phyloP scores from a whole-genome alignment of 2,888 invertebrate species.

The Drosophila nr. perissopoda region DNA sequence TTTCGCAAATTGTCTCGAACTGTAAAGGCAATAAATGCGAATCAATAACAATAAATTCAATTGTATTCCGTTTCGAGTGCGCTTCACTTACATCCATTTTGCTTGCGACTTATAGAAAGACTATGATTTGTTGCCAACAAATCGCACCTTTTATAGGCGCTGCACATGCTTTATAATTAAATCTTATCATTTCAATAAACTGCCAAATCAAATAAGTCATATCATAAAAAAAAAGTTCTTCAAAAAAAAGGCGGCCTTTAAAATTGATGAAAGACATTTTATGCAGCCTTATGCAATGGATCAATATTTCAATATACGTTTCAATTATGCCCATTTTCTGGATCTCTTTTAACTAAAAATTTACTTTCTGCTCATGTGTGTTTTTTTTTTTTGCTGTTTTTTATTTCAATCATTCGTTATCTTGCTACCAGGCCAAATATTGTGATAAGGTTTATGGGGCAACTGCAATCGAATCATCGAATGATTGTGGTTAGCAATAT shows the following conservation, averaged over 20 bases:
- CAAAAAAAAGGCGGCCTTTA: background rate
- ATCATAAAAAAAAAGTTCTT: background rate
- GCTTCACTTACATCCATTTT: conserved; percentile 66
- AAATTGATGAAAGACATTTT: conserved; percentile 18
- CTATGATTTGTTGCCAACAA: conserved; percentile 50
- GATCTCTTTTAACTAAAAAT: conserved; percentile 27
- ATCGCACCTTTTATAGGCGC: conserved; percentile 55
- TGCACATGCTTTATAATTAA: conserved; percentile 51
- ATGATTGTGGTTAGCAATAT: conserved; percentile 26
- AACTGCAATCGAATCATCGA: conserved; percentile 25
- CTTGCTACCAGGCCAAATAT: conserved; percentile 52
- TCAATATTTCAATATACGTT: background rate
- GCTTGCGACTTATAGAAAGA: conserved; percentile 43
- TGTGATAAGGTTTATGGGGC: conserved; percentile 54
- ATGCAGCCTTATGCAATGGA: conserved; percentile 3
- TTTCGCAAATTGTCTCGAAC: conserved; percentile 67
- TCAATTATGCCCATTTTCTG: background rate
- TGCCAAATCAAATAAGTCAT: background rate
- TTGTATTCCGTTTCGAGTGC: background rate
- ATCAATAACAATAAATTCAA: background rate
- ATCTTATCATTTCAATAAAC: conserved; percentile 49
- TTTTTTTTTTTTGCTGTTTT: background rate
- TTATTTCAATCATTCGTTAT: conserved; percentile 40
- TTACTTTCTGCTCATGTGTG: conserved; percentile 10
- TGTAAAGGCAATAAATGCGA: conserved; percentile 23